Base-by-base conservation (phyloP, 2,113 vertebrate species). In the Microtus richardsoni region DNA sequence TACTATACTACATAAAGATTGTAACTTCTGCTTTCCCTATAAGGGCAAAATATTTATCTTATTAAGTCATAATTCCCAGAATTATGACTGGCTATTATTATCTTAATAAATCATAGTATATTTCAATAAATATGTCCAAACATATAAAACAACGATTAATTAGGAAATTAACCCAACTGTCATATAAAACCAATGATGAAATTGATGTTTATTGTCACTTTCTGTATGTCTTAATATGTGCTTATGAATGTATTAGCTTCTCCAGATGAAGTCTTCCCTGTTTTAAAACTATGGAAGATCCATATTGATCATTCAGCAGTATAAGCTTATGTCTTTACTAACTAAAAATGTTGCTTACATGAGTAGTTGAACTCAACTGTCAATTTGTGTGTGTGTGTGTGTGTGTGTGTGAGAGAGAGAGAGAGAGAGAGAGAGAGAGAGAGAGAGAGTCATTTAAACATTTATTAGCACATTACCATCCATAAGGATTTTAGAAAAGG, bases 121-220 rank as follows among this genome's bases (percentile, higher is more conserved):
- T 68, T 39, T 94, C 47, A 89, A 47, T 30, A 74, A 80, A 39
- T 78, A 68, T 2, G 89, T 77, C 41, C 36, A 91, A 89, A 95
- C 17, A 28, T 36, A n/a, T 87, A 90, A 89, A 70, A 39, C 33
- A 62, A 44, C 66, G 83, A 79, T 71, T 89, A 77, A 77, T 62
- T 93, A 92, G 77, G 24, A 36, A 68, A 92, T 74, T 33, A 47
- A 87, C 3, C 54, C 7, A 87, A 78, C 0, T 58, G 19, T 71
- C 22, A 74, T 60, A 6, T 54, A 82, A 64, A 33, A 62, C 11
- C 11, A 66, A 91, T 28, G 39, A 66, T 41, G 3, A 26, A 70
- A 49, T 82, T 41, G 80, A 68, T 79, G 82, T 39, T 75, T 70
- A 41, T 71, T 49, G 11, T 5, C 21, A 87, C 6, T 95, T 78